Evolutionary conservation across 2,888 invertebrate genomes (phyloP).

Genomic region (Andrena bucephala): DNA sequence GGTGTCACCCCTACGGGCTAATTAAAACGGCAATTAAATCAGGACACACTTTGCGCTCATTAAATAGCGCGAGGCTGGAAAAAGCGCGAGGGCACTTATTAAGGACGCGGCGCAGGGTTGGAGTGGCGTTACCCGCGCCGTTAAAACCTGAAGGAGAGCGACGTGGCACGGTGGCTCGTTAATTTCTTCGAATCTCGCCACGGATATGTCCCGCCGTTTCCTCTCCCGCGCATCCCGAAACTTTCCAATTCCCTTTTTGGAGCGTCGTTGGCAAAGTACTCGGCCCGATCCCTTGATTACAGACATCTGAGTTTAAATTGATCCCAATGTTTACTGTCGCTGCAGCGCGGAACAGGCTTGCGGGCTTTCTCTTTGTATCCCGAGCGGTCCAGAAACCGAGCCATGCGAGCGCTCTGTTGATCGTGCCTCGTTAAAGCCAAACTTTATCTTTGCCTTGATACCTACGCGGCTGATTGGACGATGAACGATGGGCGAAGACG

Average conservation of each 20-base stretch:
- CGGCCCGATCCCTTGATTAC: slow-evolving; percentile 81
- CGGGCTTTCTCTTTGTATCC: slow-evolving; percentile 44
- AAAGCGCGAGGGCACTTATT: slow-evolving; percentile 1
- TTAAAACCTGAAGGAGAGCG: neutral
- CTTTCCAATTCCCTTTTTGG: slow-evolving; percentile 71
- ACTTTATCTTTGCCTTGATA: slow-evolving; percentile 32
- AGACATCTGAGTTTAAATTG: slow-evolving; percentile 84
- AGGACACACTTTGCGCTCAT: slow-evolving; percentile 9
- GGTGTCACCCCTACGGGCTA: neutral
- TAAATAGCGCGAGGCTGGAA: neutral
- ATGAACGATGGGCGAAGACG: neutral
- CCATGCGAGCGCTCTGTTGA: slow-evolving; percentile 5
- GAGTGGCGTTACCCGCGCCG: neutral
- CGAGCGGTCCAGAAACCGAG: slow-evolving; percentile 9
- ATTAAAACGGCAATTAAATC: slow-evolving; percentile 43
- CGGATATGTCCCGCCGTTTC: neutral
- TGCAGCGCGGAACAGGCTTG: slow-evolving; percentile 49
- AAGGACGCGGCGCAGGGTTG: too few relatives aligned
- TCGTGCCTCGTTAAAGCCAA: slow-evolving; percentile 32
- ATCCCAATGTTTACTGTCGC: slow-evolving; percentile 78
- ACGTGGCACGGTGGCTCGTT: neutral
- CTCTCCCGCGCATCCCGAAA: slow-evolving; percentile 35
- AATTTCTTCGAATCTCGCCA: slow-evolving; percentile 51
- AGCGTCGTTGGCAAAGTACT: slow-evolving; percentile 59
- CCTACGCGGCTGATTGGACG: slow-evolving; percentile 11